Evolutionary conservation across 2,797 vertebrate species (phyloP), one percentile per base, ranked within the genome.

Genomic region (Zenarchopterus dispar): DNA sequence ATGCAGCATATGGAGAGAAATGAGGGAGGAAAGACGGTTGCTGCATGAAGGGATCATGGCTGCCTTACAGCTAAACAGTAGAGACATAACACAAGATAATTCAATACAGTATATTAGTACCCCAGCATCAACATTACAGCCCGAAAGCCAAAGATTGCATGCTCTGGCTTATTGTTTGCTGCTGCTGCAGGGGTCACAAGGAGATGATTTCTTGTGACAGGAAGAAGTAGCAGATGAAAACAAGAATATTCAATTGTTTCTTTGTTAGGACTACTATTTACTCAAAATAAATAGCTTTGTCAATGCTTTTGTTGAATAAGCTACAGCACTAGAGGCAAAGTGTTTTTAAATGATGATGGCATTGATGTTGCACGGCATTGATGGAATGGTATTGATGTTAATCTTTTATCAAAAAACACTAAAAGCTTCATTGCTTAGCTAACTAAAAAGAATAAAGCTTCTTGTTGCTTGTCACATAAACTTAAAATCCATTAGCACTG

Each of bases 61-160:
- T 31, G 75, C 73, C 84, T 83, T 71, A 58, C 68, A 78, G 80
- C 73, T 78, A 78, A 87, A 77, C 67, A 77, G 72, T 41, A 46
- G 60, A 83, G 81, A 87, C 84, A 55, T 85, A 82, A 86, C 70
- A 73, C 43, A 44, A 68, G 50, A 74, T 89, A 86, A 91, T 87
- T 86, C 84, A 80, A 86, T 86, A 75, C 31, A 57, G 48, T 67
- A 59, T 73, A 84, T 86, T 84, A 77, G 64, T 58, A 52, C 21
- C 63, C 28, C 16, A 2, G 71, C 73, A 75, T 70, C 68, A 78
- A 79, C 63, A 79, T 68, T 28, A 71, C 52, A 66, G 59, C 58
- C 55, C 42, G 8, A 24, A 28, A 85, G 67, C 77, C 62, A 67
- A 65, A 71, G 61, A 73, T 54, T 46, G 57, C 66, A 66, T 8